Evolutionary conservation across 2,797 vertebrate genomes (phyloP).

Genomic region (Mionectes olivaceus): DNA sequence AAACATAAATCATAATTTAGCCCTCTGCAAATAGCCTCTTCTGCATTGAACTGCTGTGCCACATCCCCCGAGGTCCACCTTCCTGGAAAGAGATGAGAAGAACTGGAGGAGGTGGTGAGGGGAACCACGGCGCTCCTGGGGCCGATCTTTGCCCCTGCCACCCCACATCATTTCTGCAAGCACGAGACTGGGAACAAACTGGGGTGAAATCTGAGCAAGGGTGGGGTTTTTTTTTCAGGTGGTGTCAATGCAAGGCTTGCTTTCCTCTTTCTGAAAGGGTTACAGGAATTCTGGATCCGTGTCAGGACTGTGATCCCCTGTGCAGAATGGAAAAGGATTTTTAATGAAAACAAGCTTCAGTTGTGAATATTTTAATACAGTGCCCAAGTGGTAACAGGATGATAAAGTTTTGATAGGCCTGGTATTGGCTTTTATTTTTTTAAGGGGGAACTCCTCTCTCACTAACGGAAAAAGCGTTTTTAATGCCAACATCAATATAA

Average conservation of each 20-base stretch:
- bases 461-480: conserved; percentile 62
- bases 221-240: neutral
- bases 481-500: conserved; percentile 73
- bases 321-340: conserved; percentile 42
- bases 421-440: conserved; percentile 68
- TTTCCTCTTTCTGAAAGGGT: neutral
- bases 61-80: neutral
- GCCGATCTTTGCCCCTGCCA: conserved; percentile 3
- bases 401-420: conserved; percentile 67
- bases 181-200: neutral
- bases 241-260: neutral
- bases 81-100: neutral
- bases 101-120: neutral
- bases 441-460: conserved; percentile 60
- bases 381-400: conserved; percentile 58
- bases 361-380: conserved; percentile 57
- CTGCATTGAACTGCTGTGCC: neutral
- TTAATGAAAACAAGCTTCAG: conserved; percentile 60
- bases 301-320: neutral
- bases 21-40: conserved; percentile 26
- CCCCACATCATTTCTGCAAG: neutral
- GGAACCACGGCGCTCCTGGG: neutral
- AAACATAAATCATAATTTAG: conserved; percentile 52
- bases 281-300: neutral
- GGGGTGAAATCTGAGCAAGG: neutral